Percentiles rank a stretch among this genome's conserved stretches.
phyloP scores from a whole-genome alignment of 2,888 invertebrate genomes.

The Gari tellinella region DNA sequence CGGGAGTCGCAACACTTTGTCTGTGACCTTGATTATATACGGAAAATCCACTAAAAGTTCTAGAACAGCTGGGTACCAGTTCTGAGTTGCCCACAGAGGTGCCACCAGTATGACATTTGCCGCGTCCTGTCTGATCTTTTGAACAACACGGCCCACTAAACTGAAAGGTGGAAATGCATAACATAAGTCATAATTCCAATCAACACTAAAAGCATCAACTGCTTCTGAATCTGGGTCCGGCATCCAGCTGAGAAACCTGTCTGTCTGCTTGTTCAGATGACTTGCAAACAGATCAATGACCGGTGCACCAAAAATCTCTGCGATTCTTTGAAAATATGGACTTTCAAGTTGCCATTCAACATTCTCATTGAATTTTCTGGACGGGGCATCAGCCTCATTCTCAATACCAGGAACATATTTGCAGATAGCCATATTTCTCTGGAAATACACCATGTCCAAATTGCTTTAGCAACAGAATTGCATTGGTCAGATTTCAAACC shows the following conservation, averaged over 20 bases:
- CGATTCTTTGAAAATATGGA: neutral
- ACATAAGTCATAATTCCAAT: slow-evolving; percentile 18
- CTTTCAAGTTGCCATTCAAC: slow-evolving; percentile 28
- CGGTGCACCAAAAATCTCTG: slow-evolving; percentile 10
- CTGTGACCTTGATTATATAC: slow-evolving; percentile 11
- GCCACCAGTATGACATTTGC: slow-evolving; percentile 37
- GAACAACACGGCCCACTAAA: slow-evolving; percentile 15
- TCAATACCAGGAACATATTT: slow-evolving; percentile 3
- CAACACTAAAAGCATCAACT: slow-evolving; percentile 24
- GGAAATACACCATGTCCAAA: slow-evolving; percentile 18
- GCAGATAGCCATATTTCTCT: slow-evolving; percentile 13
- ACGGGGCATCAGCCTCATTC: slow-evolving; percentile 15
- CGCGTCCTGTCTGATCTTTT: slow-evolving; percentile 25
- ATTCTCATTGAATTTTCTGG: slow-evolving; percentile 18
- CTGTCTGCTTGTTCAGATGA: slow-evolving; percentile 10
- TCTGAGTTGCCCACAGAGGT: slow-evolving; percentile 30
- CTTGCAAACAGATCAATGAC: slow-evolving; percentile 22
- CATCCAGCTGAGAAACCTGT: slow-evolving; percentile 21
- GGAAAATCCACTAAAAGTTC: slow-evolving; percentile 21
- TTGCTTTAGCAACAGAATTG: slow-evolving; percentile 11
- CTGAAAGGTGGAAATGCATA: slow-evolving; percentile 43
- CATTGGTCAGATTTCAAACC: slow-evolving; percentile 7
- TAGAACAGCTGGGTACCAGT: slow-evolving; percentile 19
- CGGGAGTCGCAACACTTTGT: slow-evolving; percentile 10
- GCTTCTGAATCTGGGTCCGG: slow-evolving; percentile 26